A percentile compares a stretch with the other conserved stretches of the same genome.
These are phyloP conservation scores for Drosophila nikananu DNA, from an alignment of 1,140 invertebrate species.

Conservation along the genomic window DNA sequence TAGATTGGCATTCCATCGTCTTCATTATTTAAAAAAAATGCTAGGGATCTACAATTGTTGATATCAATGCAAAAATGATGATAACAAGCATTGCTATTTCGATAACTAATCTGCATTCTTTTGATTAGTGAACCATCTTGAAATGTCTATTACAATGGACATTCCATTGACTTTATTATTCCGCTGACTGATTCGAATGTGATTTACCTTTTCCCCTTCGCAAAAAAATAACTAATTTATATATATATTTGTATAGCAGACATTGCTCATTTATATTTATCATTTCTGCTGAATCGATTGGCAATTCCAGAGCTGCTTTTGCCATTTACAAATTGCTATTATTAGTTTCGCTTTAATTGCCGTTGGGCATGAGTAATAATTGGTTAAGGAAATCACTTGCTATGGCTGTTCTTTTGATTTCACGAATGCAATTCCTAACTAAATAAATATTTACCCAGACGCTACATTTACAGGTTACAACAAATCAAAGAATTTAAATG, in stretches of 20 bases:
- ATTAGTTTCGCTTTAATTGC: conserved; percentile 73
- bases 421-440: conserved; percentile 32
- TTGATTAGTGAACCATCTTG: neutral
- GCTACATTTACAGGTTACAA: neutral
- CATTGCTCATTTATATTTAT: conserved; percentile 34
- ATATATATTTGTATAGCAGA: conserved; percentile 9
- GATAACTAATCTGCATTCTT: conserved; percentile 1
- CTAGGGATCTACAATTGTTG: no score
- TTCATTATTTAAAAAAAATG: no score
- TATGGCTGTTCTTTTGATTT: conserved; percentile 17
- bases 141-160: neutral
- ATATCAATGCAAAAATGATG: no score
- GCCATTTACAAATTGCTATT: conserved; percentile 72
- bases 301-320: conserved; percentile 44
- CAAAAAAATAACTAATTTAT: neutral
- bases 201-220: conserved; percentile 12
- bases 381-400: conserved; percentile 48
- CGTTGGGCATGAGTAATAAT: conserved; percentile 71
- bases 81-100: neutral
- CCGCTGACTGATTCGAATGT: conserved; percentile 13
- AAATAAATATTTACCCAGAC: conserved; percentile 20
- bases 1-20: conserved; percentile 11
- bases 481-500: neutral
- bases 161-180: conserved; percentile 29
- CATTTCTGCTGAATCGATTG: conserved; percentile 55